Evolutionary conservation across 1,140 invertebrate genomes (phyloP), one percentile per base, ranked within the genome.

Genomic region (Pseudomyrmex pallidus): DNA sequence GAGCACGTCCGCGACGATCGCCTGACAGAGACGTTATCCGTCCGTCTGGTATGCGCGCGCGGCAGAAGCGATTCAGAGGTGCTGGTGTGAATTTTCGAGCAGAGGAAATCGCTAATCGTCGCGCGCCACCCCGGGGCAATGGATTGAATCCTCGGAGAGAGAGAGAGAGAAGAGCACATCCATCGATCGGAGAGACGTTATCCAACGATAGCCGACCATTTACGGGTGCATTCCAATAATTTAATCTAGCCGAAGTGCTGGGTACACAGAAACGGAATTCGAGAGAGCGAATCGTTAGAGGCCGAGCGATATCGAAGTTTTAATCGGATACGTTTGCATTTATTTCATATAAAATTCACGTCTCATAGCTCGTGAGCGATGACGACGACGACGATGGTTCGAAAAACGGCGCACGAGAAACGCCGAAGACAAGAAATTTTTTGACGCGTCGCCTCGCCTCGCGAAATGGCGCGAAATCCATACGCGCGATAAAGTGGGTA

Each of bases 401-500:
- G 4, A 35, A 35, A 35, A 35, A 35, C 35, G 5, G 35, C 35
- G 35, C 35, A 0, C 12, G 54, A 9, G 54, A 50, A 67, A 72
- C 56, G 35, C 46, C 7, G 56, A 48, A 54, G 68, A 70, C 87
- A 78, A 61, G 85, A 84, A 76, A 86, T 64, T 87, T 74, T n/a
- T n/a, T n/a, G n/a, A n/a, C 3, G 25, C 25, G 25, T 25, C 2
- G 44, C 72, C 56, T 20, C 74, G 62, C 52, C 46, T 15, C 52
- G 5, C 25, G 25, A 3, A 3, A 3, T 25, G 25, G 25, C 44
- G 63, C 15, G 50, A 64, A 63, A 74, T n/a, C 15, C 66, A 54
- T 35, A 35, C 74, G 44, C 64, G 77, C 82, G 87, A 85, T 89
- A 87, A 89, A 86, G 77, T 80, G 85, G 74, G 5, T 82, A 80